Evolutionary conservation across 2,888 invertebrate species (phyloP).

Genomic region (Cataglyphis livida): DNA sequence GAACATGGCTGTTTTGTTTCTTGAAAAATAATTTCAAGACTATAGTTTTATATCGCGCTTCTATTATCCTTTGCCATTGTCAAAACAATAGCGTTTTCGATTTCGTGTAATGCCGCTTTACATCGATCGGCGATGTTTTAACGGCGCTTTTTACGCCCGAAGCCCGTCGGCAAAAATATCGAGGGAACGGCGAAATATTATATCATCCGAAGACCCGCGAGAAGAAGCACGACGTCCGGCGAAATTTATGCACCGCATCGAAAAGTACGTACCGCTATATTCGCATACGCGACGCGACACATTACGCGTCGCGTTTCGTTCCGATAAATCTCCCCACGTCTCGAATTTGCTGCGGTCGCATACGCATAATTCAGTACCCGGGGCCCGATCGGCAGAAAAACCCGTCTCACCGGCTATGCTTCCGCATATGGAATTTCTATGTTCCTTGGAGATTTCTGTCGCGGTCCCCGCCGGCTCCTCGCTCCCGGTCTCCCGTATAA

Average conservation of each 20-base stretch:
- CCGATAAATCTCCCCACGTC: slow-evolving; percentile 69
- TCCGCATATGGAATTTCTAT: slow-evolving; percentile 49
- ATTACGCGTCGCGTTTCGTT: slow-evolving; percentile 62
- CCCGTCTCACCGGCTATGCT: slow-evolving; percentile 37
- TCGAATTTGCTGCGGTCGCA: slow-evolving; percentile 54
- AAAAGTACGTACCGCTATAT: slow-evolving; percentile 55
- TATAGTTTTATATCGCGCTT: neutral
- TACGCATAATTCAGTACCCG: slow-evolving; percentile 37
- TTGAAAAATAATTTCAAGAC: slow-evolving; percentile 10
- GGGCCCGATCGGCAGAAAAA: slow-evolving; percentile 44
- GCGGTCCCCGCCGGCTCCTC: slow-evolving; percentile 1
- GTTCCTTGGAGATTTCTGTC: slow-evolving; percentile 45
- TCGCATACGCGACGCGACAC: slow-evolving; percentile 32
- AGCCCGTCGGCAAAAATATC: slow-evolving; percentile 42
- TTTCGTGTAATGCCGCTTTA: neutral
- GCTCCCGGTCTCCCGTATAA: slow-evolving; percentile 26
- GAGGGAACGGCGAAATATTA: slow-evolving; percentile 67
- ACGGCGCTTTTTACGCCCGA: slow-evolving; percentile 47
- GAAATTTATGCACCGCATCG: slow-evolving; percentile 71
- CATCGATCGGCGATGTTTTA: slow-evolving; percentile 47
- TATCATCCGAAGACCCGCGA: slow-evolving; percentile 65
- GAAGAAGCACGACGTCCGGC: slow-evolving; percentile 39
- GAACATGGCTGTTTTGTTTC: neutral
- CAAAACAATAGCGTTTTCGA: slow-evolving; percentile 42
- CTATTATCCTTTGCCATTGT: neutral